phyloP scores from a whole-genome alignment of 2,888 invertebrate genomes.

The Steinernema carpocapsae region DNA sequence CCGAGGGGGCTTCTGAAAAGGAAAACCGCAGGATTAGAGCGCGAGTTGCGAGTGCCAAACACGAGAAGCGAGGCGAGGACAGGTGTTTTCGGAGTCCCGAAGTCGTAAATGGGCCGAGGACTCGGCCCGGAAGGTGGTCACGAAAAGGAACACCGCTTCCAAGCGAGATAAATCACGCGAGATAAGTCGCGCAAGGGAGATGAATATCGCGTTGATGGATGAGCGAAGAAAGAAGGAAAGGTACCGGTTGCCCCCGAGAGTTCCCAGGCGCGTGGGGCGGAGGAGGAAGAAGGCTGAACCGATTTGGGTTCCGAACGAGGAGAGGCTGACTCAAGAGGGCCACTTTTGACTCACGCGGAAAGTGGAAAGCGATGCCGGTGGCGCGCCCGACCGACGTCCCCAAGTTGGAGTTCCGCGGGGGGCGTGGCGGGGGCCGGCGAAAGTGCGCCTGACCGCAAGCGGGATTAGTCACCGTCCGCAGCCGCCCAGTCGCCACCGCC shows the following conservation, averaged over 20 bases:
- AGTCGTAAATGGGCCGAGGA: constrained; percentile 8
- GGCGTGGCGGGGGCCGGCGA: not conserved
- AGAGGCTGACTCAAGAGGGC: not conserved
- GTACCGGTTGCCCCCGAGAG: not conserved
- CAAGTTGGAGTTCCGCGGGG: constrained; percentile 8
- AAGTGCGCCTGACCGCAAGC: constrained; percentile 29
- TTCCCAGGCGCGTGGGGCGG: not conserved
- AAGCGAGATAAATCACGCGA: constrained; percentile 1
- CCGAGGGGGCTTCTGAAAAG: constrained; percentile 23
- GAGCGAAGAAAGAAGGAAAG: not conserved
- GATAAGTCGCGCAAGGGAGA: constrained; percentile 28
- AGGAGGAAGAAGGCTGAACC: too few species aligned
- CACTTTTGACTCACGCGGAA: constrained; percentile 6
- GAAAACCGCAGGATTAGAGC: not conserved
- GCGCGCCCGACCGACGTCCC: constrained; percentile 15
- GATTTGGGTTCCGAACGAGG: not conserved
- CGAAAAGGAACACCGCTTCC: not conserved
- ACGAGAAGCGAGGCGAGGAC: not conserved
- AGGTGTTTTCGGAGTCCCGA: not conserved
- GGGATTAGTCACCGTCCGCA: constrained; percentile 20
- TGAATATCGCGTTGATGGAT: constrained; percentile 25
- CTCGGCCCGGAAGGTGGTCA: constrained; percentile 8
- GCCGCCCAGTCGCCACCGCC: constrained; percentile 9
- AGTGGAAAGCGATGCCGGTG: constrained; percentile 2
- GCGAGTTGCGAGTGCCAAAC: not conserved